phyloP scores from a whole-genome alignment of 2,888 invertebrate genomes.

The Sturmia bella region DNA sequence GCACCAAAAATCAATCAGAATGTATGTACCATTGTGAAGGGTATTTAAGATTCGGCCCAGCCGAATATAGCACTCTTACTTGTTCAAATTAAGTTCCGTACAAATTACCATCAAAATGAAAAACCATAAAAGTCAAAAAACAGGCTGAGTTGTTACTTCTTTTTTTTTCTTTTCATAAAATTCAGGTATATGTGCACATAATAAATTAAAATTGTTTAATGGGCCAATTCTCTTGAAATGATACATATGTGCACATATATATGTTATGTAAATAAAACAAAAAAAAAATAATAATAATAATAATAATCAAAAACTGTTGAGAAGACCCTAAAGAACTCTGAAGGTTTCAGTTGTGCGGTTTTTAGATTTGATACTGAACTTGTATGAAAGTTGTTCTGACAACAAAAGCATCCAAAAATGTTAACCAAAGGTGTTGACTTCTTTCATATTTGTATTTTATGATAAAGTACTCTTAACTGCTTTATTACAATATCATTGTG shows the following conservation, averaged over 20 bases:
- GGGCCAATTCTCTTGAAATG: background rate
- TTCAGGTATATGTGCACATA: background rate
- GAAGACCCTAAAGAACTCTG: conserved; percentile 34
- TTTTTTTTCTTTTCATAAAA: background rate
- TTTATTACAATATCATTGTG: conserved; percentile 2
- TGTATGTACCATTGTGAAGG: too few relatives aligned
- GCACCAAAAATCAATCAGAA: too few relatives aligned
- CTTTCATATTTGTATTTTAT: background rate
- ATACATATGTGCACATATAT: background rate
- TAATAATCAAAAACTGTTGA: background rate
- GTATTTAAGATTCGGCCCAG: too few relatives aligned
- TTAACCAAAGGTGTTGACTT: background rate
- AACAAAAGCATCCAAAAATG: background rate
- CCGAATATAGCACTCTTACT: too few relatives aligned
- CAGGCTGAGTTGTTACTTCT: background rate
- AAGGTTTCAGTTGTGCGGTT: conserved; percentile 42
- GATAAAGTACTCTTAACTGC: background rate
- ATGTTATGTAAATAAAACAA: background rate
- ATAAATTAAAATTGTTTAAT: conserved; percentile 1
- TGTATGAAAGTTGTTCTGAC: conserved; percentile 49
- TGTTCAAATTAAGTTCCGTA: conserved; percentile 43
- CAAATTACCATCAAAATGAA: conserved; percentile 35
- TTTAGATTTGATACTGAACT: conserved; percentile 28
- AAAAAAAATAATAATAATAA: background rate
- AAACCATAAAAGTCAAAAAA: conserved; percentile 11